Percentiles rank a stretch among this genome's conserved stretches.
Conservation (phyloP, 2,113 vertebrate species). For the Lynx canadensis region DNA sequence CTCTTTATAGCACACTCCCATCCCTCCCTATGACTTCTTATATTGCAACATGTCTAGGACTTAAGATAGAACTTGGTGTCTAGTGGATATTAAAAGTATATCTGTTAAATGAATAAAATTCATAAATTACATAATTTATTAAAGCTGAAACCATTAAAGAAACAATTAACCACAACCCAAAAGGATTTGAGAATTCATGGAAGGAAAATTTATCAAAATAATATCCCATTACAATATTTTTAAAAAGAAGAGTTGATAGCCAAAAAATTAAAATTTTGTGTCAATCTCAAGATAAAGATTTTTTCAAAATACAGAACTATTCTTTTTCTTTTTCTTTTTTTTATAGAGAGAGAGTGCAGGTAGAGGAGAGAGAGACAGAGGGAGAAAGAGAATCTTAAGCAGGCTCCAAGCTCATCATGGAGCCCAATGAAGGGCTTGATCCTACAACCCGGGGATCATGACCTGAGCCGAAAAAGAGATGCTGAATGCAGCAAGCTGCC, state of each 20-base stretch:
- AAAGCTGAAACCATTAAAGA: neutral
- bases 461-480: too few species aligned
- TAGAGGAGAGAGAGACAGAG: too few species aligned
- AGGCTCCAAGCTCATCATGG: too few species aligned
- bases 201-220: neutral
- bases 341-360: too few species aligned
- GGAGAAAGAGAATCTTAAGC: too few species aligned
- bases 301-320: neutral
- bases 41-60: neutral
- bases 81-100: neutral
- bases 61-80: neutral
- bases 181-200: neutral
- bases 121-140: neutral
- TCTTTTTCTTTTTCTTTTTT: neutral
- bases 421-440: too few species aligned
- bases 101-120: neutral
- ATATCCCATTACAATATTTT: neutral
- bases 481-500: too few species aligned
- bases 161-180: neutral
- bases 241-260: neutral
- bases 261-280: neutral
- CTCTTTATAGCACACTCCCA: neutral
- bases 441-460: too few species aligned
- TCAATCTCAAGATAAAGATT: conserved; percentile 4
- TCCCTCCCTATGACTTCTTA: neutral